Base-by-base conservation (phyloP, 2,113 vertebrate species). In the Neogobius melanostomus region DNA sequence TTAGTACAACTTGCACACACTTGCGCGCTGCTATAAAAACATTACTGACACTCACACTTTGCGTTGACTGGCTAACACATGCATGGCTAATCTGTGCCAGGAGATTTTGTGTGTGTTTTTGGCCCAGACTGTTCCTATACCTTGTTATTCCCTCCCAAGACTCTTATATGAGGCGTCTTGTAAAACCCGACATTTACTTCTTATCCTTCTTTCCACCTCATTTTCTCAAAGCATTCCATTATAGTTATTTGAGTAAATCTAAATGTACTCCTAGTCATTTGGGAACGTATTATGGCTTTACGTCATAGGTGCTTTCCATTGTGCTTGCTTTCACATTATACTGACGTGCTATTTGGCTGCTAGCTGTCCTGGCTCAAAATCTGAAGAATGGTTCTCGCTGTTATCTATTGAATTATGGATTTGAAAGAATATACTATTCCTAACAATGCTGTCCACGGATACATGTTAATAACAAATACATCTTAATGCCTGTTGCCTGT, bases 141-240 rank as follows among this genome's bases (percentile, higher is more conserved):
- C 47, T 50, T 73, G 71, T 44, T 68, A 9, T 21, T 76, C 72
- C 49, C 28, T 64, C 75, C 43, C n/a, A 28, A 46, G 47, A 61
- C 77, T 62, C 47, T 36, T 73, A 70, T 71, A 49, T 62, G 59
- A 84, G 48, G 47, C 60, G 36, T 69, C 65, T 79, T 79, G 66
- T 82, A 75, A 81, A 83, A 83, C 7, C 43, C 83, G 72, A 80
- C 68, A 82, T 83, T 84, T 80, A 73, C 72, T 64, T 74, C 59
- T 76, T 61, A 50, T 64, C 11, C 71, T 68, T 45, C 66, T 21
- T 64, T 61, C 46, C 66, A 69, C 72, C 70, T 66, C 72, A 42
- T 12, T 47, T 21, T 69, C 64, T 65, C 60, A 48, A 57, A 57
- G 54, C 11, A 11, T 57, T 2, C 60, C 6, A 36, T 17, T 14